Evolutionary conservation across 2,888 invertebrate genomes (phyloP).

Genomic region (Lysandra bellargus): DNA sequence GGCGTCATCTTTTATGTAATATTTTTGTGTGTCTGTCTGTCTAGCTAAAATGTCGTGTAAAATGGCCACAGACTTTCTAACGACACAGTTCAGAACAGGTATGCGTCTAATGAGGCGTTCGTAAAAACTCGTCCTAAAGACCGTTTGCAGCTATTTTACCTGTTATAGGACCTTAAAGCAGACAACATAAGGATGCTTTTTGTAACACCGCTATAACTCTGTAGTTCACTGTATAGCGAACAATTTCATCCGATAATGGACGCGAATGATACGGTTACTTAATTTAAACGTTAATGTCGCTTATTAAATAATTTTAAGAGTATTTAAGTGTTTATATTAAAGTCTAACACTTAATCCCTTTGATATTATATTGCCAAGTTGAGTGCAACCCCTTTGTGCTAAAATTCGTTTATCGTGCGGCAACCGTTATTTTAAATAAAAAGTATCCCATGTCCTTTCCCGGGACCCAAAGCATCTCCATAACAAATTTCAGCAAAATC

Average conservation of each 20-base stretch:
- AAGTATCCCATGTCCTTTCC: too few relatives aligned
- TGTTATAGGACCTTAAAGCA: neutral
- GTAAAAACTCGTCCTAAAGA: constrained; percentile 16
- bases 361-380: too few relatives aligned
- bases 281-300: neutral
- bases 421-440: too few relatives aligned
- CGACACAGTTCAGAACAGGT: constrained; percentile 29
- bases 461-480: too few relatives aligned
- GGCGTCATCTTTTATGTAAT: neutral
- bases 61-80: constrained; percentile 21
- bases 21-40: neutral
- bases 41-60: neutral
- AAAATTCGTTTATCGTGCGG: too few relatives aligned
- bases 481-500: too few relatives aligned
- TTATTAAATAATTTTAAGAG: neutral
- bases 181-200: neutral
- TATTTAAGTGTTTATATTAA: too few relatives aligned
- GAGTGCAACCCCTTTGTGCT: too few relatives aligned
- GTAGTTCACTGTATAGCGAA: neutral
- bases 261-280: constrained; percentile 11
- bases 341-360: too few relatives aligned
- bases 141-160: neutral
- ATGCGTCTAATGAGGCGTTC: constrained; percentile 22
- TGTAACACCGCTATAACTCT: neutral
- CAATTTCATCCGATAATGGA: constrained; percentile 11